Conservation (phyloP, 2,888 invertebrate species). For the Parnassius mnemosyne region DNA sequence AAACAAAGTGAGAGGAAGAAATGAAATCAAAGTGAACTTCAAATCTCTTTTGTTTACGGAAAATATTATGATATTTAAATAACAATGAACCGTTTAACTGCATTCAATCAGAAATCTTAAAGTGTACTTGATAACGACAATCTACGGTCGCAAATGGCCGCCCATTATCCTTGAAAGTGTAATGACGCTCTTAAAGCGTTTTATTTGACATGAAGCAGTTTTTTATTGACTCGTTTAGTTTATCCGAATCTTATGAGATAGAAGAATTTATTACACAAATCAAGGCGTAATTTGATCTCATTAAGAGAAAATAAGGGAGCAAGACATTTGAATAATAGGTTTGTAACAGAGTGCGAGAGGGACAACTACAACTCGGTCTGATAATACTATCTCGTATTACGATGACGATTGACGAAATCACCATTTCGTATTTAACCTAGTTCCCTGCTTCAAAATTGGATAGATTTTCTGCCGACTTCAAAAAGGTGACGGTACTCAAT, state of each 20-base stretch:
- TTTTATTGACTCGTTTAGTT: constrained; percentile 13
- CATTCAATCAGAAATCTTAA: constrained; percentile 12
- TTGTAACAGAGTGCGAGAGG: no score
- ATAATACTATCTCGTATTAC: no score
- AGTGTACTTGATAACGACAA: constrained; percentile 12
- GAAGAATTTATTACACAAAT: constrained; percentile 1
- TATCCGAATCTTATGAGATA: neutral
- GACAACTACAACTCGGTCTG: no score
- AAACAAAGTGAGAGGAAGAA: no score
- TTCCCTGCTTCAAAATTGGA: no score
- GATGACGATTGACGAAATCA: no score
- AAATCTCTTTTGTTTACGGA: constrained; percentile 3
- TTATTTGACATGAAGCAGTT: constrained; percentile 6
- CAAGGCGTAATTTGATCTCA: neutral
- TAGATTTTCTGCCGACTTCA: no score
- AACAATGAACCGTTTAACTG: constrained; percentile 12
- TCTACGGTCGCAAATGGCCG: constrained; percentile 13
- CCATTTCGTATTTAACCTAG: no score
- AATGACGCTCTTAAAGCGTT: constrained; percentile 13
- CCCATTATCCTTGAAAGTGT: constrained; percentile 16
- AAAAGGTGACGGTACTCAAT: no score
- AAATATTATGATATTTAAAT: constrained; percentile 13
- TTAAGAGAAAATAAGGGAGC: neutral
- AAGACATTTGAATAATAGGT: no score
- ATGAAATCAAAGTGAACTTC: neutral